Conservation (phyloP, 2,797 vertebrate species). For the Molothrus aeneus region DNA sequence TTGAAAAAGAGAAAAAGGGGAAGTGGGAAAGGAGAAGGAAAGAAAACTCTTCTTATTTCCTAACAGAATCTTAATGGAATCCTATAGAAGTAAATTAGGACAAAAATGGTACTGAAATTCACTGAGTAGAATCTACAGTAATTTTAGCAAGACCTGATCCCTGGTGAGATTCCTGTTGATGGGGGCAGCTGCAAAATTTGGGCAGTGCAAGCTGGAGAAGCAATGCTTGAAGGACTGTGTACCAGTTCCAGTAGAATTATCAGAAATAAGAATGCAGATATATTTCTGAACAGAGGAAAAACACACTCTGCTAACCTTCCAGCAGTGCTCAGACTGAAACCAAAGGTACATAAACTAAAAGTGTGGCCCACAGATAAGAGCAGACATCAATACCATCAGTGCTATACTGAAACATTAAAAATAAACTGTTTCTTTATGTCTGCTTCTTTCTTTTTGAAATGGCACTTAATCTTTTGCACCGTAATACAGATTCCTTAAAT, state of each 20-base stretch:
- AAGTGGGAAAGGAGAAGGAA: neutral
- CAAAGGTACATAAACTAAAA: neutral
- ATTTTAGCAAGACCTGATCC: neutral
- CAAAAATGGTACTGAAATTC: neutral
- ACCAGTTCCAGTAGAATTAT: neutral
- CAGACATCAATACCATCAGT: neutral
- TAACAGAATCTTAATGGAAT: neutral
- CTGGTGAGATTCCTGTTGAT: neutral
- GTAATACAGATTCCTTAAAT: neutral
- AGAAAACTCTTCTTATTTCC: neutral
- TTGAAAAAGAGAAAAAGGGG: neutral
- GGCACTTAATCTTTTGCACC: neutral
- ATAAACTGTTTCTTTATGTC: neutral
- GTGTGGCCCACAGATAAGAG: neutral
- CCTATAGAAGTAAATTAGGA: neutral
- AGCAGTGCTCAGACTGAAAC: neutral
- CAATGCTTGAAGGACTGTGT: neutral
- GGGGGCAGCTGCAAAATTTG: neutral
- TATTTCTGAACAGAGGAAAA: neutral
- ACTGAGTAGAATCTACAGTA: neutral
- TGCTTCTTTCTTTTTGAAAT: constrained; percentile 4
- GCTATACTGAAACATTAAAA: neutral
- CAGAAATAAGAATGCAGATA: neutral
- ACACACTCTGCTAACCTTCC: neutral
- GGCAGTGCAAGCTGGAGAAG: neutral